Evolutionary conservation across 2,888 invertebrate genomes (phyloP), one percentile per base, ranked within the genome.

Genomic region (Acrobasis consociella): DNA sequence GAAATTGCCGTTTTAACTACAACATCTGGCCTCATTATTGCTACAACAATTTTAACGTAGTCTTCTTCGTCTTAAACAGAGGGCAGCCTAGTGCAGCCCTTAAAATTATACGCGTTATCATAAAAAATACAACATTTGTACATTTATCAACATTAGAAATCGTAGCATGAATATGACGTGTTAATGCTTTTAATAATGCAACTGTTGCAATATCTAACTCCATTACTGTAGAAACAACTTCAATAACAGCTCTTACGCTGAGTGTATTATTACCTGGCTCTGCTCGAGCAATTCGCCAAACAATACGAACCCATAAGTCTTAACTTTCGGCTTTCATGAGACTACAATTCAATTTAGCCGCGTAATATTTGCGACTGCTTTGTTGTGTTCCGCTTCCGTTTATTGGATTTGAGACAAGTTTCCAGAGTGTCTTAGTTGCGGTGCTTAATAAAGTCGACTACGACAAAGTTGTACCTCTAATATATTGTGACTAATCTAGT

Each of bases 321-420:
- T 42, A 22, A 46, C 56, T 56, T 56, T 55, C 13, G 22, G 42
- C 56, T 56, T 56, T 42, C n/a, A 38, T 56, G 17, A 42, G 15
- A 56, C 42, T 56, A 42, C 22, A 56, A 42, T 56, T 56, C 56
- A 56, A 56, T 56, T 56, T 56, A 56, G 42, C 13, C 22, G 56
- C 22, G 16, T 42, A 42, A 56, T 46, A 17, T 42, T 56, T 39
- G 56, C 42, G 17, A 42, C 42, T 52, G 52, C 52, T 56, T 56
- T 56, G 56, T 50, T 31, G 38, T 16, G 16, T 16, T 39, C 22
- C 17, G 2, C 22, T 11, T 56, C 42, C 39, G 15, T 11, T 10
- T 56, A 17, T 22, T 56, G 42, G 22, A 52, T 31, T 31, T 52
- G 49, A 46, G n/a, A 16, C 16, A 51, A 52, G 31, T 52, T 52